A percentile compares a stretch with the other conserved stretches of the same genome.
phyloP scores from a whole-genome alignment of 2,113 vertebrate species.

The Todiramphus saurophagus region DNA sequence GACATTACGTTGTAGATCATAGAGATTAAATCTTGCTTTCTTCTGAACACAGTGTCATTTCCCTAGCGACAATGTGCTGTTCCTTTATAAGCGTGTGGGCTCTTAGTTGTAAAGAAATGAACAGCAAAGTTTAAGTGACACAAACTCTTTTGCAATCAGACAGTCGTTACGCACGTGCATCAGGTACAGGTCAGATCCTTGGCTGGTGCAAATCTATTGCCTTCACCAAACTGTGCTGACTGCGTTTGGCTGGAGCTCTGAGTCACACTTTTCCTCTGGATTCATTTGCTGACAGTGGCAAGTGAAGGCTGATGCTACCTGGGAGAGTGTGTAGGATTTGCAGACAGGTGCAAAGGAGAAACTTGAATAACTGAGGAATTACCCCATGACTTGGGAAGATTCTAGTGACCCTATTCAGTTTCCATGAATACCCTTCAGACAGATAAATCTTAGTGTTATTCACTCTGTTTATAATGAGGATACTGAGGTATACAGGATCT shows the following conservation, averaged over 20 bases:
- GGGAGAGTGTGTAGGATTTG: background rate
- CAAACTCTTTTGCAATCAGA: background rate
- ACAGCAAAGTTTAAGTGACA: background rate
- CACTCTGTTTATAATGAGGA: background rate
- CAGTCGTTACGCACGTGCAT: rapidly evolving
- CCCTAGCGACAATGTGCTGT: background rate
- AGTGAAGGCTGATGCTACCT: background rate
- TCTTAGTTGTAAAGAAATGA: background rate
- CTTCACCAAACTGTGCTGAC: background rate
- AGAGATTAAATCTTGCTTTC: constrained; percentile 16
- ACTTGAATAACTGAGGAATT: background rate
- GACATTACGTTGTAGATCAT: background rate
- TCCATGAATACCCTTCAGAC: background rate
- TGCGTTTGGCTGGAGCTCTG: background rate
- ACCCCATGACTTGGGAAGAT: background rate
- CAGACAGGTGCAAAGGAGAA: background rate
- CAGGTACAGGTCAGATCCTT: background rate
- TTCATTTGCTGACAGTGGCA: background rate
- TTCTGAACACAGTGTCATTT: background rate
- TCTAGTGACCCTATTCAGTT: background rate
- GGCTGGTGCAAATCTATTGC: background rate
- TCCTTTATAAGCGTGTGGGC: background rate
- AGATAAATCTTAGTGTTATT: background rate
- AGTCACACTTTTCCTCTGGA: background rate
- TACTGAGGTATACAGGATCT: background rate